Evolutionary conservation across 2,797 vertebrate species (phyloP), one percentile per base, ranked within the genome.

Genomic region (Platalea minor): DNA sequence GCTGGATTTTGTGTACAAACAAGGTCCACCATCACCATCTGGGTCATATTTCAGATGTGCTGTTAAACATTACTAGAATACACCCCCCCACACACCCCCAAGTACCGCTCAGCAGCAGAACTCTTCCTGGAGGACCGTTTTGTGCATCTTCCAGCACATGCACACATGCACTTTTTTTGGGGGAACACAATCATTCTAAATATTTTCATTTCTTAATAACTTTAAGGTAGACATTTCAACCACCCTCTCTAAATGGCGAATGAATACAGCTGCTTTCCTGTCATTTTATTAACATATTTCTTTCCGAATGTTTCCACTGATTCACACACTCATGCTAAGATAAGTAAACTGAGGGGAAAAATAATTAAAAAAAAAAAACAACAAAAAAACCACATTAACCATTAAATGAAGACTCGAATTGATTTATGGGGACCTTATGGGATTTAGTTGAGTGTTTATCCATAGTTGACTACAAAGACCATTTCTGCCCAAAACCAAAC

Each of bases 121-220:
- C 20, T 72, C 57, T 35, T 63, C 33, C 28, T 61, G 23, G 43
- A 86, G 17, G 24, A 72, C 15, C 19, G 50, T 46, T 67, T 35
- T n/a, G 28, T 41, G 21, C 24, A 50, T 54, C 24, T 35, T 54
- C 17, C 46, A 76, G 24, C 1, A 1, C 13, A 75, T 0, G 3
- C 9, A 37, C 29, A 37, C 13, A 43, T 0, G 0, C 8, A 9
- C 2, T 64, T 76, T 73, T 73, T 46, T 31, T 0, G 16, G 12
- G 29, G 28, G 25, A 82, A 73, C 24, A 57, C 23, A 60, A 37
- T 31, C 25, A 37, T 25, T 67, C 5, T 20, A 88, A 67, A 4
- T 46, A 83, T 50, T 92, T 88, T 45, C 4, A 67, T 33, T 69
- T 73, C n/a, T 83, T 56, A 37, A 1, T 73, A 81, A 54, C 20